Evolutionary conservation across 2,797 vertebrate genomes (phyloP).

Genomic region (Gobionotothen gibberifrons): DNA sequence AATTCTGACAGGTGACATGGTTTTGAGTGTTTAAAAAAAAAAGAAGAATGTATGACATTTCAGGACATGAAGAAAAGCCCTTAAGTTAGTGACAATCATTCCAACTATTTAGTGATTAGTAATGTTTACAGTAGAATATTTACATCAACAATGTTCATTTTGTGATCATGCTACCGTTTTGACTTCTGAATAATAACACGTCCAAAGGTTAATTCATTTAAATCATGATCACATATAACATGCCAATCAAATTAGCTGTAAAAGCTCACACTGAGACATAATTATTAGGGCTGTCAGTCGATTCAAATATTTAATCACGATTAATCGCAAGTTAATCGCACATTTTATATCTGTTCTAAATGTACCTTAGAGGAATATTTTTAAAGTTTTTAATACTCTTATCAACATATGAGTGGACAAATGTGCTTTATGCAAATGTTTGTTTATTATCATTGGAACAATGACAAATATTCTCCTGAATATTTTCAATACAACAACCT

Average conservation of each 20-base stretch:
- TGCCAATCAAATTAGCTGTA: neutral
- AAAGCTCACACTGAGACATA: neutral
- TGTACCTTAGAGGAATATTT: no score
- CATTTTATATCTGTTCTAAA: no score
- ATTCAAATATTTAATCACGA: no score
- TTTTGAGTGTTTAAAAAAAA: slow-evolving; percentile 16
- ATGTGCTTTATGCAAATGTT: no score
- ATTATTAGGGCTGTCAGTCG: no score
- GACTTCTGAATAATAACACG: neutral
- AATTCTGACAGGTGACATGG: slow-evolving; percentile 16
- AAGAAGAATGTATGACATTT: slow-evolving; percentile 26
- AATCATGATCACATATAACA: neutral
- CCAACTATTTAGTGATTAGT: neutral
- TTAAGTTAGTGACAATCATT: neutral
- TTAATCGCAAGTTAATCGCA: no score
- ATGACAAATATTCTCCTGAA: no score
- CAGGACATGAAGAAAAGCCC: slow-evolving; percentile 26
- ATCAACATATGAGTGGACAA: no score
- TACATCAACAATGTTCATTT: neutral
- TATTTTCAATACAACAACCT: no score
- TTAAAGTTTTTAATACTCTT: no score
- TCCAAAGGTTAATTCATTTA: neutral
- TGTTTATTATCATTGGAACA: no score
- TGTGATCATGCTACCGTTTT: neutral
- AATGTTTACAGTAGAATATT: neutral